Evolutionary conservation across 2,888 invertebrate species (phyloP).

Genomic region (Machimus atricapillus): DNA sequence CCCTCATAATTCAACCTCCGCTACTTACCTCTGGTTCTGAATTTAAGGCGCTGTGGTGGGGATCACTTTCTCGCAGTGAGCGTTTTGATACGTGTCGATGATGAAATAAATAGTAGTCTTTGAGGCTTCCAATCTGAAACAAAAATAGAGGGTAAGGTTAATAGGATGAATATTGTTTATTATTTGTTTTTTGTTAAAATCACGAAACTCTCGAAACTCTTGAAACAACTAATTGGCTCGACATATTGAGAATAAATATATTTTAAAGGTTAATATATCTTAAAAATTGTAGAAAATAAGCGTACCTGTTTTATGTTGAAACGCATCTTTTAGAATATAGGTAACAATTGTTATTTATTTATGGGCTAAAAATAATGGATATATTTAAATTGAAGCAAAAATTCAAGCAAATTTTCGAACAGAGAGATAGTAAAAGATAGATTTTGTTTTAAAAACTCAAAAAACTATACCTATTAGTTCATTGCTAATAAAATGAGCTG

Average conservation of each 20-base stretch:
- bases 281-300: too few relatives aligned
- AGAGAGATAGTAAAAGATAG: too few relatives aligned
- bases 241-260: background rate
- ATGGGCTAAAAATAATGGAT: too few relatives aligned
- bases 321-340: too few relatives aligned
- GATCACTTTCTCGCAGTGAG: conserved; percentile 77
- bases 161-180: background rate
- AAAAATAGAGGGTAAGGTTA: conserved; percentile 48
- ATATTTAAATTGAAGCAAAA: too few relatives aligned
- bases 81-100: conserved; percentile 86
- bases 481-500: too few relatives aligned
- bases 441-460: too few relatives aligned
- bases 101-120: conserved; percentile 84
- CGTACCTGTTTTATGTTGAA: too few relatives aligned
- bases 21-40: conserved; percentile 76
- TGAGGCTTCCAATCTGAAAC: conserved; percentile 88
- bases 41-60: conserved; percentile 78
- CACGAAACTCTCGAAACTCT: background rate
- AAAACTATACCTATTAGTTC: too few relatives aligned
- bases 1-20: background rate
- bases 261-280: background rate
- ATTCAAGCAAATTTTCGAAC: too few relatives aligned
- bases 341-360: too few relatives aligned
- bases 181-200: background rate
- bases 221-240: background rate